A percentile compares a stretch with the other conserved stretches of the same genome.
Evolutionary conservation across 2,113 vertebrate genomes (phyloP).

Genomic region (Paramormyrops kingsleyae): DNA sequence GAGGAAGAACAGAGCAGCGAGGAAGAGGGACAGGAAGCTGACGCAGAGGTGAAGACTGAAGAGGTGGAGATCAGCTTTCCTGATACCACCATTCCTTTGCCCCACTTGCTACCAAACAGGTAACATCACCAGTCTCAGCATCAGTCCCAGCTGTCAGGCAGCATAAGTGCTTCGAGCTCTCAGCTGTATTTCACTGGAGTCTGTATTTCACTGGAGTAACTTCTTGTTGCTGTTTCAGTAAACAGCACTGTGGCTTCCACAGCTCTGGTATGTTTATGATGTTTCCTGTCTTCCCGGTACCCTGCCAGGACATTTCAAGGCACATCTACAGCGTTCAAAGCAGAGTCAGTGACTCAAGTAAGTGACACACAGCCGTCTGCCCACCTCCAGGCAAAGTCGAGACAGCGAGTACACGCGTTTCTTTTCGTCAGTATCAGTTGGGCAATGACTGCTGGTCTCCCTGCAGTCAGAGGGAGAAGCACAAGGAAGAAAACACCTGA

Average conservation of each 20-base stretch:
- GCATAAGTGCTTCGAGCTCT: neutral
- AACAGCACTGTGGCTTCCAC: neutral
- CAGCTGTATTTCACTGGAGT: neutral
- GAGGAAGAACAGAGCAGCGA: conserved; percentile 1
- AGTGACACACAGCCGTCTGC: conserved; percentile 27
- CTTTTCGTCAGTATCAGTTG: neutral
- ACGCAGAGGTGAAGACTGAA: conserved; percentile 13
- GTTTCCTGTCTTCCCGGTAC: neutral
- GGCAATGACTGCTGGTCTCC: conserved; percentile 18
- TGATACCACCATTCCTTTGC: conserved; percentile 84
- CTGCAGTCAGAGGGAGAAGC: conserved; percentile 63
- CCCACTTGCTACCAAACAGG: conserved; percentile 84
- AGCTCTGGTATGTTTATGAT: neutral
- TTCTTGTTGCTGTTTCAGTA: neutral
- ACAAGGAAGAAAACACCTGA: conserved; percentile 76
- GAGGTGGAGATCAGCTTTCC: conserved; percentile 67
- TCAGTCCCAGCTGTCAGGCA: neutral
- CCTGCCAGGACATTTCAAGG: conserved; percentile 43
- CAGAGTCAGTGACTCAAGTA: conserved; percentile 62
- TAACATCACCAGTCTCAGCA: conserved; percentile 27
- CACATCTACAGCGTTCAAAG: conserved; percentile 45
- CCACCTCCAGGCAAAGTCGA: neutral
- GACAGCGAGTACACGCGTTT: neutral
- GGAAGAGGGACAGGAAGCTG: conserved; percentile 16
- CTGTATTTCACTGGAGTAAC: neutral